Base-by-base conservation (phyloP, 2,888 invertebrate species). In the Epicampocera succincta region DNA sequence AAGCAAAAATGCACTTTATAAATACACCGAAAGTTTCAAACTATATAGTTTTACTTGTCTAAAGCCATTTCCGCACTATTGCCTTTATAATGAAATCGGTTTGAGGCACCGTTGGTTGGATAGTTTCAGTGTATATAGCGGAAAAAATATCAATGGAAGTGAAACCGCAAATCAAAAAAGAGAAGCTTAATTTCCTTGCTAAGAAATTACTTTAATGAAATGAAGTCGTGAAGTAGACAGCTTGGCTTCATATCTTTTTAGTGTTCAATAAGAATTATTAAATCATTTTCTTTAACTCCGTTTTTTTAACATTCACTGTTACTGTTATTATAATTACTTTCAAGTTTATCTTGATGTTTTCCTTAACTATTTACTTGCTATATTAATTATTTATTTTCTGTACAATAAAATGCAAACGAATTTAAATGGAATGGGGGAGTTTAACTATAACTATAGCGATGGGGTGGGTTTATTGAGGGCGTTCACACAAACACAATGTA, bases 401-500 rank as follows among this genome's bases (percentile, higher is more conserved):
- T 76, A 61, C 52, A 61, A 44, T 69, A 54, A 52, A 76, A 76
- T 61, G 69, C 46, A 69, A 61, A 69, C 40, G 17, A 69, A 5
- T 61, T 61, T 46, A 38, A 25, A 61, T 52, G 44, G 33, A 33
- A 33, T 8, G 17, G 29, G 38, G 60, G 21, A 11, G n/a, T 50
- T 33, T 33, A 33, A 33, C 33, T 33, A 17, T 68, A 44, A 17
- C 50, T 76, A 52, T 25, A 38, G 38, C 21, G 17, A 21, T 33
- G 58, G 19, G 11, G 15, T 44, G 58, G 19, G 11, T 38, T 33
- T 38, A 40, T n/a, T 8, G 17, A 15, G 56, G 65, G 40, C 40
- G 33, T 65, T 44, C 65, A 65, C 44, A 25, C 58, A 74, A 58
- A 75, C 56, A 75, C 48, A 65, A 68, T 50, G n/a, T 75, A 68